Conservation (phyloP, 2,888 invertebrate species). For the Parnassius mnemosyne region DNA sequence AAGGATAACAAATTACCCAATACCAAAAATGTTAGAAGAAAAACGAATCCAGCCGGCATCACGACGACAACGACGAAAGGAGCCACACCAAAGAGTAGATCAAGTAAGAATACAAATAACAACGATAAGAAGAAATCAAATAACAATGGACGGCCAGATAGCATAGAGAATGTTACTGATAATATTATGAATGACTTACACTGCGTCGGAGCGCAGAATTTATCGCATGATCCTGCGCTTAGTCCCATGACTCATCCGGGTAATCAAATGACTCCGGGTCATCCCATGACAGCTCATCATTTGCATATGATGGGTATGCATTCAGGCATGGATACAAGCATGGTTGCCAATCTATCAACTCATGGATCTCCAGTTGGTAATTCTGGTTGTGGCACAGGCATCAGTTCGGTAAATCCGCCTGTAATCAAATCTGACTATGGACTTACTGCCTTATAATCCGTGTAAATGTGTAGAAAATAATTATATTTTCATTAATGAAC, state of each 20-base stretch:
- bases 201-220: constrained; percentile 73
- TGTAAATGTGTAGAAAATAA: constrained; percentile 60
- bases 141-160: constrained; percentile 81
- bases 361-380: constrained; percentile 79
- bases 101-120: constrained; percentile 79
- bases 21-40: constrained; percentile 87
- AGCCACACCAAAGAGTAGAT: constrained; percentile 85
- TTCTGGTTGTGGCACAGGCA: constrained; percentile 70
- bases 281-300: constrained; percentile 78
- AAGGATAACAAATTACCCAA: constrained; percentile 93
- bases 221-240: constrained; percentile 72
- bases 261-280: constrained; percentile 72
- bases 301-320: constrained; percentile 76
- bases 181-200: constrained; percentile 82
- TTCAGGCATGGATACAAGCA: constrained; percentile 70
- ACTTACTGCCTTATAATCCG: constrained; percentile 86
- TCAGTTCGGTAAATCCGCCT: constrained; percentile 68
- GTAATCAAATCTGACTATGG: constrained; percentile 93
- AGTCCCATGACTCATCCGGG: constrained; percentile 76
- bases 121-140: constrained; percentile 78
- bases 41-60: constrained; percentile 87
- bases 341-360: constrained; percentile 73
- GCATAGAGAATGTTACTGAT: constrained; percentile 84
- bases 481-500: constrained; percentile 73
- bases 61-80: constrained; percentile 79